Conservation (phyloP, 2,888 invertebrate species). For the Megaustenia siamemsis region DNA sequence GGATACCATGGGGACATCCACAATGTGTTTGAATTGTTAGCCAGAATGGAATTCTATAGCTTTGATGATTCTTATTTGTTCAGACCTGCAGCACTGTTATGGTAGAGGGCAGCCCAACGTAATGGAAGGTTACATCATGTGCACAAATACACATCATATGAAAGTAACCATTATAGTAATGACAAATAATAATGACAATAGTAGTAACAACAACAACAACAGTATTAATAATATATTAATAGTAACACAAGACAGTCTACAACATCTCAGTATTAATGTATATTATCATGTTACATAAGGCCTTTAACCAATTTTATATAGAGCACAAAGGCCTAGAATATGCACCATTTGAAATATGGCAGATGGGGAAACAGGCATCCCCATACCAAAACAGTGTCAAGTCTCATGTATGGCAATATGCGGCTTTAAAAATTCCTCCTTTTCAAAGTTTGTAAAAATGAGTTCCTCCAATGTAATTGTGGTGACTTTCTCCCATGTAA, state of each 20-base stretch:
- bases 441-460: not conserved
- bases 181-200: slow-evolving; percentile 11
- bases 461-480: too few relatives aligned
- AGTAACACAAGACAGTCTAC: slow-evolving; percentile 34
- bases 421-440: not conserved
- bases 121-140: slow-evolving; percentile 34
- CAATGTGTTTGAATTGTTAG: not conserved
- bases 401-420: not conserved
- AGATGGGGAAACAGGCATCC: slow-evolving; percentile 25
- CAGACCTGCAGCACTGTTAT: slow-evolving; percentile 2
- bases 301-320: slow-evolving; percentile 37
- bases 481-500: too few relatives aligned
- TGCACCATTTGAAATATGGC: slow-evolving; percentile 46
- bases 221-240: slow-evolving; percentile 37
- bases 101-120: slow-evolving; percentile 15
- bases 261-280: slow-evolving; percentile 25
- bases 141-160: slow-evolving; percentile 28
- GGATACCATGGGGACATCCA: not conserved
- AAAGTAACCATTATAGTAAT: slow-evolving; percentile 22
- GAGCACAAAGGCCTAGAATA: slow-evolving; percentile 42
- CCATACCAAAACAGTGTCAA: slow-evolving; percentile 18
- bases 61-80: not conserved
- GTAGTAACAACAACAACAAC: slow-evolving; percentile 23
- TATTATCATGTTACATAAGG: slow-evolving; percentile 42
- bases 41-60: not conserved